A percentile compares a stretch with the other conserved stretches of the same genome.
phyloP scores from a whole-genome alignment of 2,113 vertebrate genomes.

The Eulacestoma nigropectus region DNA sequence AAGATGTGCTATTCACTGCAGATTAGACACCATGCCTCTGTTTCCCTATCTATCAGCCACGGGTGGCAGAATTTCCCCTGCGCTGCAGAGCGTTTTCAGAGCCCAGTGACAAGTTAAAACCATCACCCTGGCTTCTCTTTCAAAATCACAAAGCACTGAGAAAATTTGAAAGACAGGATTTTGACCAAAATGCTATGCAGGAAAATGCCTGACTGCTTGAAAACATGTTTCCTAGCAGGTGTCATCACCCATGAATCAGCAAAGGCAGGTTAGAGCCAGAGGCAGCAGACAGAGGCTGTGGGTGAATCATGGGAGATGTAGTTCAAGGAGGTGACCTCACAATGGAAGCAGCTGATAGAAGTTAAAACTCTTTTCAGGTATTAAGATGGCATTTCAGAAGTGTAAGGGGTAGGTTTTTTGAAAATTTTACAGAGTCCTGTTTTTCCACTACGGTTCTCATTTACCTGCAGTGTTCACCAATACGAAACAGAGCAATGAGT shows the following conservation, averaged over 20 bases:
- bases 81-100: not conserved
- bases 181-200: not conserved
- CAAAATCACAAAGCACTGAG: not conserved
- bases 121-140: not conserved
- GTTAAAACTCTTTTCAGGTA: not conserved
- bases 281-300: not conserved
- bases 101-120: not conserved
- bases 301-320: not conserved
- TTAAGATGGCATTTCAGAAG: not conserved
- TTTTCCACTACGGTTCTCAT: not conserved
- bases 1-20: not conserved
- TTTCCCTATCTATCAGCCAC: not conserved
- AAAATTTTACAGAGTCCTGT: not conserved
- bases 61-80: not conserved
- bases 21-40: not conserved
- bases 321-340: not conserved
- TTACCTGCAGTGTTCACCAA: not conserved
- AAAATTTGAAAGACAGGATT: not conserved
- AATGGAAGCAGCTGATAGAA: not conserved
- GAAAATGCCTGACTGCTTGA: not conserved
- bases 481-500: not conserved
- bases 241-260: not conserved
- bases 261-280: not conserved
- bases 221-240: not conserved
- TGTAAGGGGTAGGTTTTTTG: not conserved